Percentiles rank a stretch among this genome's conserved stretches.
phyloP scores from a whole-genome alignment of 2,113 vertebrate genomes.

The Thinocorus orbignyianus region DNA sequence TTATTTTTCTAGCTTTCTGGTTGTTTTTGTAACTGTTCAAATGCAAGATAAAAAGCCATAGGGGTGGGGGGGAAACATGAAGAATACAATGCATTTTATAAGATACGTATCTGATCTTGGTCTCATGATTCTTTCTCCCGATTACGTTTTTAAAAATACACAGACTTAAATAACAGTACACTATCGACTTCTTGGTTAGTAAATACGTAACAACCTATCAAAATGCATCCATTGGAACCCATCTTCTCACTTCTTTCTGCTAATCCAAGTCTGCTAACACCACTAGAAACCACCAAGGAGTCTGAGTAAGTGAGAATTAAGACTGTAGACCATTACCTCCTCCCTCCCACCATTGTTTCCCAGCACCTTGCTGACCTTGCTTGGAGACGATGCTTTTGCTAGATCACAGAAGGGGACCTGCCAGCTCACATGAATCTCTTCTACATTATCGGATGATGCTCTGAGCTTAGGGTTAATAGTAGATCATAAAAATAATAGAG shows the following conservation, averaged over 20 bases:
- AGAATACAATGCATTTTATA: conserved; percentile 26
- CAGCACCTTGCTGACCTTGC: neutral
- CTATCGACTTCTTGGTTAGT: neutral
- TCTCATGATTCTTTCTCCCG: neutral
- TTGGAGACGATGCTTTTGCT: neutral
- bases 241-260: neutral
- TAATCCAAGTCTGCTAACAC: neutral
- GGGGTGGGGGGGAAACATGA: neutral
- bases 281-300: neutral
- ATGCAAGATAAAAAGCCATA: conserved; percentile 5
- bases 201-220: neutral
- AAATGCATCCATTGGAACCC: neutral
- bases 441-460: neutral
- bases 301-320: neutral
- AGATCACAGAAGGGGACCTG: neutral
- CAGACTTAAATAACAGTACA: neutral
- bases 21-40: conserved; percentile 26
- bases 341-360: neutral
- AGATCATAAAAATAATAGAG: neutral
- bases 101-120: neutral
- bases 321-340: neutral
- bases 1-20: conserved; percentile 27
- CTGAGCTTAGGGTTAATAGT: neutral
- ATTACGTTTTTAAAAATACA: neutral
- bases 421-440: neutral